These are phyloP conservation scores for Euphonia xanthogaster DNA, from an alignment of 2,797 vertebrate species.

Conservation along the genomic window DNA sequence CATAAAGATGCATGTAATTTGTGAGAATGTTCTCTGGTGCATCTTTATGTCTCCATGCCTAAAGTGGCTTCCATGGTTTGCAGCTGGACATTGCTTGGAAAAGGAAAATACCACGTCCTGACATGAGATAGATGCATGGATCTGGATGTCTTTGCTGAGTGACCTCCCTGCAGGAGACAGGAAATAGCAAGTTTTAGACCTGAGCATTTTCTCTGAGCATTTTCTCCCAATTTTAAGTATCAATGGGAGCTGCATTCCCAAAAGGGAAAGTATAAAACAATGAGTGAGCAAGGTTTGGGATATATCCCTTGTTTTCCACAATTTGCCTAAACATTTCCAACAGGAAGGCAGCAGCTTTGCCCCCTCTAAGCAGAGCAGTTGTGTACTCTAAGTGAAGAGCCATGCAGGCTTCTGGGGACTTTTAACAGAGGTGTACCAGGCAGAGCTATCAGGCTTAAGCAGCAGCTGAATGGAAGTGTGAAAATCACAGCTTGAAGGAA, in stretches of 20 bases:
- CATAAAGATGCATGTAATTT: not conserved
- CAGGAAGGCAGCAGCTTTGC: not conserved
- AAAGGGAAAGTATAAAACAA: not conserved
- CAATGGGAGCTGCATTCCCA: not conserved
- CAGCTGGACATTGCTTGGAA: not conserved
- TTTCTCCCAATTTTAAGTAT: not conserved
- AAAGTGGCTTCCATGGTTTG: not conserved
- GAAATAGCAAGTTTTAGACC: not conserved
- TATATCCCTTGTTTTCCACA: not conserved
- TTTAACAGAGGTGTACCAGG: not conserved
- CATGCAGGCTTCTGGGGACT: not conserved
- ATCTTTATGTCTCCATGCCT: not conserved
- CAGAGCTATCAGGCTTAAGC: not conserved
- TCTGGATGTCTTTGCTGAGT: not conserved
- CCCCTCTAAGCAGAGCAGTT: not conserved
- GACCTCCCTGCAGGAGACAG: not conserved
- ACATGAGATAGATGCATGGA: no score
- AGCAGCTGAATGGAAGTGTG: not conserved
- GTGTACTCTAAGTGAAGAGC: not conserved
- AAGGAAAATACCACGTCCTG: not conserved
- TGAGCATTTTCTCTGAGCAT: not conserved
- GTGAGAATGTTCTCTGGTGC: not conserved
- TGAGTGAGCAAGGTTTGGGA: not conserved
- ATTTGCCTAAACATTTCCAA: not conserved
- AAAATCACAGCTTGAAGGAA: not conserved